Evolutionary conservation across 2,797 vertebrate genomes (phyloP).

Genomic region (Leptoclinus maculatus): DNA sequence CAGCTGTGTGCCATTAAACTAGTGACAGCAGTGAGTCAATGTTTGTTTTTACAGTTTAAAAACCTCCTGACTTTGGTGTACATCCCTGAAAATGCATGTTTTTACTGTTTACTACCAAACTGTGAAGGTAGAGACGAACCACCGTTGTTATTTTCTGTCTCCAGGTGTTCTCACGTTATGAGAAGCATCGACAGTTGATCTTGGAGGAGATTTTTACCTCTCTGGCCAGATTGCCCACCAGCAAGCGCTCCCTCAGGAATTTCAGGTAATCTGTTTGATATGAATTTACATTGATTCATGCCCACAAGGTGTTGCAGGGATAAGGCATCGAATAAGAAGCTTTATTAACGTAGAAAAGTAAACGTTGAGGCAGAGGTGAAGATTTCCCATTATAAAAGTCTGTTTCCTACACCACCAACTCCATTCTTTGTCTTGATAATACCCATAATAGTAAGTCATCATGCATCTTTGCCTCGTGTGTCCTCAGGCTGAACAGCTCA

Average conservation of each 20-base stretch:
- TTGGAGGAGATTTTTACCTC: slow-evolving; percentile 98
- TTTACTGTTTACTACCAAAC: neutral
- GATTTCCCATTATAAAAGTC: neutral
- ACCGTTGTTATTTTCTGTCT: neutral
- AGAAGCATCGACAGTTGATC: slow-evolving; percentile 97
- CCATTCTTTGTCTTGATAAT: neutral
- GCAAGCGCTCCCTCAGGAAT: slow-evolving; percentile 98
- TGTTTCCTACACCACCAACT: neutral
- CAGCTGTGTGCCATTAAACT: slow-evolving; percentile 97
- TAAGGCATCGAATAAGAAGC: neutral
- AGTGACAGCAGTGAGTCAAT: slow-evolving; percentile 93
- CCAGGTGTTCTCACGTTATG: slow-evolving; percentile 97
- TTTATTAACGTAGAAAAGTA: neutral
- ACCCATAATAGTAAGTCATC: neutral
- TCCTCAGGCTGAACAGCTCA: slow-evolving; percentile 93
- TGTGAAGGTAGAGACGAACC: neutral
- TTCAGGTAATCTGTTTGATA: slow-evolving; percentile 87
- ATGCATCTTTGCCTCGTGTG: slow-evolving; percentile 4
- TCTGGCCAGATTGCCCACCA: slow-evolving; percentile 95
- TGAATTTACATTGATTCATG: slow-evolving; percentile 9
- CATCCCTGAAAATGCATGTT: neutral
- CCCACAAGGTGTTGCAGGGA: neutral
- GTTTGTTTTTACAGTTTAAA: neutral
- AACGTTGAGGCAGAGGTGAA: neutral
- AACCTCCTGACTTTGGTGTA: neutral